Evolutionary conservation across 2,113 vertebrate species (phyloP), one percentile per base, ranked within the genome.

Genomic region (Peucedramus taeniatus): DNA sequence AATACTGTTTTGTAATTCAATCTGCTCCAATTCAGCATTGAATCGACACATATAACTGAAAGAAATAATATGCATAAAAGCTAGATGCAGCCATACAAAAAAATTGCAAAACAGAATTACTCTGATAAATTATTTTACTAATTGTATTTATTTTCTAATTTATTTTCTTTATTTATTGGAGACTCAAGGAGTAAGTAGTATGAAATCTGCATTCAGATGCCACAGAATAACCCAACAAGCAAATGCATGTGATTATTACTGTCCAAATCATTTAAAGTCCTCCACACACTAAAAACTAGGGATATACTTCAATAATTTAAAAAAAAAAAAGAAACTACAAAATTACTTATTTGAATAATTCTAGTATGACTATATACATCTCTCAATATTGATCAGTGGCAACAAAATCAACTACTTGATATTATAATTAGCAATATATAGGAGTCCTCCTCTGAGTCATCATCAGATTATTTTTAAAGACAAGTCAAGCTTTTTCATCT

Each of bases 21-120:
- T 99, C 97, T 99, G 99, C 83, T 99, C 99, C 59, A 99, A 95
- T 78, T 99, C 99, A 7, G 59, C 86, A 60, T 98, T 97, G 63
- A 99, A 99, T 39, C 99, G 98, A 80, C 98, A 98, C 78, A 99
- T 98, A 59, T 99, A 99, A 78, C 99, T 99, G 96, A 59, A 97
- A 94, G 83, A 96, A 94, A 69, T 23, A 78, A 95, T 60, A 90
- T 3, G 8, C 20, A 83, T 31, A 64, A 59, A n/a, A 61, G 20
- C 30, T n/a, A 65, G 27, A 42, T 45, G 40, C 44, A 81, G 19
- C 24, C 59, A 74, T 6, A 3, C 5, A 68, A 83, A 78, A 71
- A 31, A 57, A 33, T 0, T 76, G 42, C 28, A 76, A 72, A 92
- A 60, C 17, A 64, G 31, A 87, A 71, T 50, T 74, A 70, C 40